Conservation (phyloP, 2,888 invertebrate species). For the Andrena minutula region DNA sequence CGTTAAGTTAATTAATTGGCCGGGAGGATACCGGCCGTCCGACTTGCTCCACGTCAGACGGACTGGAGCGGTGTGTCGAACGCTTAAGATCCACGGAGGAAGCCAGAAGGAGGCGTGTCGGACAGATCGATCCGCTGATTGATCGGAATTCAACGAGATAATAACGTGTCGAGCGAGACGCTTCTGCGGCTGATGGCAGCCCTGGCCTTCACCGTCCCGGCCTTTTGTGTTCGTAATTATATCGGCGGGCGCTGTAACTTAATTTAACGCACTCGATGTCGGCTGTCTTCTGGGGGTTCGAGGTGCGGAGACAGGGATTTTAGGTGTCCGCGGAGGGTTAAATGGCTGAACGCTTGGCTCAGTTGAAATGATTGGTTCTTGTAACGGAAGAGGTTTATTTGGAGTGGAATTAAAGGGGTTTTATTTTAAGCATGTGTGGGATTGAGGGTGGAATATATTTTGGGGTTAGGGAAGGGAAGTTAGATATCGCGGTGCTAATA, state of each 20-base stretch:
- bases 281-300: neutral
- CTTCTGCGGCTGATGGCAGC: constrained; percentile 1
- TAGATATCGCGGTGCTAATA: too few species aligned
- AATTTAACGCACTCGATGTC: neutral
- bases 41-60: constrained; percentile 11
- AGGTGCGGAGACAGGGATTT: neutral
- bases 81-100: constrained; percentile 35
- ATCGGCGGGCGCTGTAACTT: neutral
- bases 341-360: too few species aligned
- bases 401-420: too few species aligned
- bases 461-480: too few species aligned
- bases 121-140: constrained; percentile 37
- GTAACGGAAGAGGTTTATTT: too few species aligned
- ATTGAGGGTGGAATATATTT: too few species aligned
- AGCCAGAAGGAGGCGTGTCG: neutral
- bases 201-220: neutral
- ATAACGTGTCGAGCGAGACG: constrained; percentile 12
- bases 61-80: constrained; percentile 8
- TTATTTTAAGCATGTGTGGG: too few species aligned
- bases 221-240: neutral
- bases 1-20: constrained; percentile 81
- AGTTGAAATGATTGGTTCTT: too few species aligned
- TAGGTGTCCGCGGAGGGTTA: neutral
- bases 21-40: constrained; percentile 11
- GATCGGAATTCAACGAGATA: constrained; percentile 45